A percentile compares a stretch with the other conserved stretches of the same genome.
Evolutionary conservation across 1,140 invertebrate species (phyloP).

Genomic region (Protaetia brevitarsis): DNA sequence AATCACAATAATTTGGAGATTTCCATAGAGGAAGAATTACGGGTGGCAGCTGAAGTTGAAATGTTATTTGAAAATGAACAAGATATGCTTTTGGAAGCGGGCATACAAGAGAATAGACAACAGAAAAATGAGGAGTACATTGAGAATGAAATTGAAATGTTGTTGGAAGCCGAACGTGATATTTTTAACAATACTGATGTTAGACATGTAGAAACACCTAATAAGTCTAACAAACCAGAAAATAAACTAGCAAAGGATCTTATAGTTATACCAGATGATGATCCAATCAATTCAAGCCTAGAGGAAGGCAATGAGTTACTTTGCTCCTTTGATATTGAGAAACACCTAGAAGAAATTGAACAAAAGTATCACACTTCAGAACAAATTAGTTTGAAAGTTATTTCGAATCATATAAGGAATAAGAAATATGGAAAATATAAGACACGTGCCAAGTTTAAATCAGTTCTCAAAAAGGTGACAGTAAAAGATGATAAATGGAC

Average conservation of each 20-base stretch:
- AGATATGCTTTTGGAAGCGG: constrained; percentile 13
- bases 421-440: constrained; percentile 30
- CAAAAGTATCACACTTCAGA: neutral
- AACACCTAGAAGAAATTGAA: constrained; percentile 35
- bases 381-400: constrained; percentile 21
- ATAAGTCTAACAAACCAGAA: neutral
- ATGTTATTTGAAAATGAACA: constrained; percentile 34
- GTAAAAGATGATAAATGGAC: constrained; percentile 27
- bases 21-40: constrained; percentile 26
- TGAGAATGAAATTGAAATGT: constrained; percentile 30
- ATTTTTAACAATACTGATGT: neutral
- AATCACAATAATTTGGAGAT: constrained; percentile 6
- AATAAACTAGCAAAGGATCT: neutral
- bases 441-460: constrained; percentile 40
- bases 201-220: neutral
- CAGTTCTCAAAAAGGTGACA: constrained; percentile 36
- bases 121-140: neutral
- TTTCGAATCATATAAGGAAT: constrained; percentile 20
- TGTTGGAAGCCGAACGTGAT: constrained; percentile 15
- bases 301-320: constrained; percentile 28
- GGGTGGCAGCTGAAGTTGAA: constrained; percentile 31
- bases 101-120: neutral
- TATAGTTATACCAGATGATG: neutral
- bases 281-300: neutral
- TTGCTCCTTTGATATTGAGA: constrained; percentile 34